Conservation (phyloP, 2,113 vertebrate genomes). For the Mionectes macconnelli region DNA sequence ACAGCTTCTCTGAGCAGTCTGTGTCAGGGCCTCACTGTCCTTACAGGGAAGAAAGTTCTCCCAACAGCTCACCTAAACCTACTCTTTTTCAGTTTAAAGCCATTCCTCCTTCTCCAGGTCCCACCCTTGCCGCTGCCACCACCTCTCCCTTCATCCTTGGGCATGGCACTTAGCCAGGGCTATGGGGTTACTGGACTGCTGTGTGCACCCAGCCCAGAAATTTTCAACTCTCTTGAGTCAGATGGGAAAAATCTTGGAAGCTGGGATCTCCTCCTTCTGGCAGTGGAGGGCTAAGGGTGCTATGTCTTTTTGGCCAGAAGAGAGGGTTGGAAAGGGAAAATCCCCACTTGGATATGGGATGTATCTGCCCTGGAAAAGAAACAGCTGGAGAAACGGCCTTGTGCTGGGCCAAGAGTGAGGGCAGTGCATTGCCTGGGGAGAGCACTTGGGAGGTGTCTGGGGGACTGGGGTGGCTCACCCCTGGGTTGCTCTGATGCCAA, state of each 20-base stretch:
- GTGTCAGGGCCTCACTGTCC: neutral
- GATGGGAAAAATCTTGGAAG: neutral
- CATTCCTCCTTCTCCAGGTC: neutral
- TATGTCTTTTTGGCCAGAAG: neutral
- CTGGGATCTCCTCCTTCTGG: neutral
- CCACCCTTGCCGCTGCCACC: neutral
- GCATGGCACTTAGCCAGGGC: neutral
- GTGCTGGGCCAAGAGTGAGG: neutral
- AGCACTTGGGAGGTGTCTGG: neutral
- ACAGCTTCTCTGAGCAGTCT: neutral
- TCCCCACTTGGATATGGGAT: neutral
- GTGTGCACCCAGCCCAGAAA: fast-evolving
- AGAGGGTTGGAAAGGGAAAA: neutral
- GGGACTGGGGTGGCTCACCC: neutral
- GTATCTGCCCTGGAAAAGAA: neutral
- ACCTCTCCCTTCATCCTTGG: fast-evolving
- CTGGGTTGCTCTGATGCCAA: too few relatives aligned
- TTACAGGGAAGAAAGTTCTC: neutral
- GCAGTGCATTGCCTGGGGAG: fast-evolving
- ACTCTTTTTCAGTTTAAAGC: neutral
- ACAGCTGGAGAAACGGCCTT: neutral
- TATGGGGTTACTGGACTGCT: fast-evolving
- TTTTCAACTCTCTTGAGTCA: neutral
- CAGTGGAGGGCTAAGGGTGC: neutral
- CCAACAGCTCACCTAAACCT: neutral